phyloP scores from a whole-genome alignment of 1,140 invertebrate species.

The Ips nitidus region DNA sequence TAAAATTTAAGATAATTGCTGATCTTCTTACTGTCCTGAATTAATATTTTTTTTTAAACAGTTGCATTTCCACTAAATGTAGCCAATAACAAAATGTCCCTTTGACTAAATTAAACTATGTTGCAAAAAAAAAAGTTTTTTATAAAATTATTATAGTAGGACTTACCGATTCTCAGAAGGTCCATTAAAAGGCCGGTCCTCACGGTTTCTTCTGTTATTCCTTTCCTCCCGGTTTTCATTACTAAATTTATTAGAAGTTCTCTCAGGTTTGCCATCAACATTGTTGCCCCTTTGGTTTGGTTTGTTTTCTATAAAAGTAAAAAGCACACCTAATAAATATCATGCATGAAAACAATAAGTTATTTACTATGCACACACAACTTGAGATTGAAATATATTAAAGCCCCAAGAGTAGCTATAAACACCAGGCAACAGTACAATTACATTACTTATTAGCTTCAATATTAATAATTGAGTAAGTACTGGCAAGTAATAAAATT shows the following conservation, averaged over 20 bases:
- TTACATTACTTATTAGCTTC: too few species aligned
- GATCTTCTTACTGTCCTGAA: too few species aligned
- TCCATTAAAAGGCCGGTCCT: slow-evolving; percentile 58
- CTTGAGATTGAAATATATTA: slow-evolving; percentile 5
- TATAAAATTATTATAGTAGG: neutral
- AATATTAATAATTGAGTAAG: too few species aligned
- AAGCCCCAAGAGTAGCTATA: neutral
- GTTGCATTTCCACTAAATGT: too few species aligned
- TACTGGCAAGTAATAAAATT: too few species aligned
- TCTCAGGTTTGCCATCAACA: slow-evolving; percentile 47
- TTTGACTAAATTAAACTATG: too few species aligned
- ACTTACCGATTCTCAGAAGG: slow-evolving; percentile 48
- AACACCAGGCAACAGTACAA: too few species aligned
- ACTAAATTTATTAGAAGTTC: slow-evolving; percentile 45
- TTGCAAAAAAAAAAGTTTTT: too few species aligned
- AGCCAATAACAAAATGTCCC: too few species aligned
- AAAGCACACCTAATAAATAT: neutral
- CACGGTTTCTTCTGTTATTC: slow-evolving; percentile 72
- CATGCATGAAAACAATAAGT: too few species aligned
- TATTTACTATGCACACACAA: neutral
- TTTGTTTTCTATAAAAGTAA: slow-evolving; percentile 45
- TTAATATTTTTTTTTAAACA: too few species aligned
- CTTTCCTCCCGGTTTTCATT: slow-evolving; percentile 69
- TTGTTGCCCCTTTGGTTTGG: slow-evolving; percentile 39
- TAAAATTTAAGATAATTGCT: too few species aligned